Evolutionary conservation across 2,888 invertebrate species (phyloP).

Genomic region (Metopia argyrocephala): DNA sequence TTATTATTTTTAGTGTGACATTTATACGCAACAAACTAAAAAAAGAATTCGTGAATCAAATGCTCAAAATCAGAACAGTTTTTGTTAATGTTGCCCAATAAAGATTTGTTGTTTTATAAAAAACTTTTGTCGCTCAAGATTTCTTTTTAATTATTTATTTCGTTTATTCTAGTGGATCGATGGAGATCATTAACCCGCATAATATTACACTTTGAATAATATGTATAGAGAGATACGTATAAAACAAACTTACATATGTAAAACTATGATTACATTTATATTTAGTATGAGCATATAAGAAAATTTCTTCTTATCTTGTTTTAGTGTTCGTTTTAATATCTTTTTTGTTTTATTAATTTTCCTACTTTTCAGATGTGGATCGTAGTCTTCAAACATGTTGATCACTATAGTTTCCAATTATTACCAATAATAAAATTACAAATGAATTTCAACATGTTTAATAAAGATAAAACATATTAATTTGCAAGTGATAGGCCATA

Average conservation of each 20-base stretch:
- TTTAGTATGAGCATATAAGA: too few species aligned
- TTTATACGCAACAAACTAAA: slow-evolving; percentile 62
- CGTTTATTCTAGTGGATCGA: slow-evolving; percentile 4
- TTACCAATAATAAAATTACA: too few species aligned
- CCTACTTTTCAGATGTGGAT: too few species aligned
- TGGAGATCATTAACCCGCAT: slow-evolving; percentile 52
- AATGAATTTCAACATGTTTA: too few species aligned
- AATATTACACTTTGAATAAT: neutral
- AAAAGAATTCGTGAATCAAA: slow-evolving; percentile 47
- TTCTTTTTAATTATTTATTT: slow-evolving; percentile 51
- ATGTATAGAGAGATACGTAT: too few species aligned
- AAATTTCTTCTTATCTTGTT: too few species aligned
- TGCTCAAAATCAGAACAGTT: slow-evolving; percentile 7
- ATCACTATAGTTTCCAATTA: too few species aligned
- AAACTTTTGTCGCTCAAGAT: slow-evolving; percentile 38
- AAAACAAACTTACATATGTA: neutral
- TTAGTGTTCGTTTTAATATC: too few species aligned
- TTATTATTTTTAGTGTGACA: slow-evolving; percentile 72
- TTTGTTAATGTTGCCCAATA: slow-evolving; percentile 49
- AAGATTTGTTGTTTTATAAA: slow-evolving; percentile 58
- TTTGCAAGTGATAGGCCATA: too few species aligned
- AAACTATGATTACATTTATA: neutral
- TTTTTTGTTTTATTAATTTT: too few species aligned
- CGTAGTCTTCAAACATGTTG: too few species aligned
- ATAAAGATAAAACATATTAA: too few species aligned